These are phyloP conservation scores for Coptotermes formosanus DNA, from an alignment of 1,140 invertebrate species.

Conservation along the genomic window DNA sequence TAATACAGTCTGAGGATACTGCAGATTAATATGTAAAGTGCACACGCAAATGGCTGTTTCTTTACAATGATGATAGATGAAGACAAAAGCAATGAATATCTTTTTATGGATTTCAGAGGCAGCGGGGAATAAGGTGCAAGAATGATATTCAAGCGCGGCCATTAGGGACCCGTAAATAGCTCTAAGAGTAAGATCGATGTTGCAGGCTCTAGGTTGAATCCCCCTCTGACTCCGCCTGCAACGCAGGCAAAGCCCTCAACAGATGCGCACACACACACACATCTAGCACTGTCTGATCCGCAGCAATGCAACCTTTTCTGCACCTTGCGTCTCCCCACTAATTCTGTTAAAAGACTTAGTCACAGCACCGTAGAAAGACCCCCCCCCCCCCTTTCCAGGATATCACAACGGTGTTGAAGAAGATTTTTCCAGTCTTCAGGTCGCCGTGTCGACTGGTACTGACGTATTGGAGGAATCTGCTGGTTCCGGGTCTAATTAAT, in stretches of 20 bases:
- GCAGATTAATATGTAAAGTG: not conserved
- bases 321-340: no score
- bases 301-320: no score
- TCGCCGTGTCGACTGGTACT: no score
- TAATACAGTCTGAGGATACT: not conserved
- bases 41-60: not conserved
- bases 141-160: not conserved
- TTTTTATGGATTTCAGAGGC: not conserved
- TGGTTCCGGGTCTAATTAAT: no score
- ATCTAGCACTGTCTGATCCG: not conserved
- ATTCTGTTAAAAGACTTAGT: no score
- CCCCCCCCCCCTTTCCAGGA: no score
- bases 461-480: no score
- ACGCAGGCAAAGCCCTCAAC: not conserved
- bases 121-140: not conserved
- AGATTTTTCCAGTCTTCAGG: no score
- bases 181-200: not conserved
- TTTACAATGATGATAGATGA: constrained; percentile 7
- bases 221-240: not conserved
- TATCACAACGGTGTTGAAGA: no score
- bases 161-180: not conserved
- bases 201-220: not conserved
- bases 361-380: no score
- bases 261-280: not conserved
- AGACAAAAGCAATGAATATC: not conserved